Base-by-base conservation (phyloP, 2,113 vertebrate genomes). In the Chascanopsetta lugubris region DNA sequence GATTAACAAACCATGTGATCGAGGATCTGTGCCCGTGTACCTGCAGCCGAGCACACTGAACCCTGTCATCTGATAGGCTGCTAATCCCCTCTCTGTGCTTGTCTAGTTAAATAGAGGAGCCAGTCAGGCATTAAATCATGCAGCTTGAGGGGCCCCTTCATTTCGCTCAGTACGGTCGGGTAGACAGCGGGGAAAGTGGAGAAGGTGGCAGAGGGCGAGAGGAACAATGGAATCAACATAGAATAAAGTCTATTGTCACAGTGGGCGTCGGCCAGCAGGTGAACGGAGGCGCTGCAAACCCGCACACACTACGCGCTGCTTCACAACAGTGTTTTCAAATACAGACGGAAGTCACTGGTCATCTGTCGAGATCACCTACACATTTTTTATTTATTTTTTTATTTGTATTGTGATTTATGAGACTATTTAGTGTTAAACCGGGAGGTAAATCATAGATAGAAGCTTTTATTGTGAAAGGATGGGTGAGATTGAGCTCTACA, bases 51-150 rank as follows among this genome's bases (percentile, higher is more conserved):
- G 57, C 69, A 59, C 75, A 66, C 65, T 81, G 60, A 79, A 75
- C 76, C 64, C 66, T 83, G 83, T 77, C 77, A 89, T 87, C 81
- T 87, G 84, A 90, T 89, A 83, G 70, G 48, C 69, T 79, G 69
- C 66, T 85, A 85, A 89, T 90, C 85, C 75, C 61, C 67, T 83
- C 79, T 80, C 88, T 81, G 80, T 89, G 80, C 72, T 57, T 84
- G 66, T 79, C 79, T 80, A 70, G 61, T 85, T 80, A 86, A 86
- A 82, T 79, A 66, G 78, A 85, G 69, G 61, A 79, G 67, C 48
- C 87, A 85, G 77, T 80, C 80, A 84, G 75, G 58, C 83, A 80
- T 87, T 85, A 84, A 87, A 84, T 85, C 76, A 75, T 83, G 58
- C 34, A 48, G 79, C 77, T 68, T 13, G 9, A 34, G 63, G 71